phyloP scores from a whole-genome alignment of 1,140 invertebrate genomes.

The Nebria ingens region DNA sequence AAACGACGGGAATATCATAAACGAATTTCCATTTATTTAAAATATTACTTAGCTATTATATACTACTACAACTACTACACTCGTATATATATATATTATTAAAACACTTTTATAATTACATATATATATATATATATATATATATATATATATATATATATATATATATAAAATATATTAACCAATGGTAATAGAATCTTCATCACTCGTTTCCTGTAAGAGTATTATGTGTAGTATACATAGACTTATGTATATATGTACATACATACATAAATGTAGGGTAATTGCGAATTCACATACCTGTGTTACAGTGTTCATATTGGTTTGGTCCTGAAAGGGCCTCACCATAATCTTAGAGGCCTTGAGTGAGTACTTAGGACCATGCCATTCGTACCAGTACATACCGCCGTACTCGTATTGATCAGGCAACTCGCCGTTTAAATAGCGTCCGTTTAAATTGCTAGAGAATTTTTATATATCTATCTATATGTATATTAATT shows the following conservation, averaged over 20 bases:
- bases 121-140: neutral
- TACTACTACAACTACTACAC: no score
- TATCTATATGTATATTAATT: conserved; percentile 1
- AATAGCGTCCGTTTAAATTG: conserved; percentile 49
- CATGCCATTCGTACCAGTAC: conserved; percentile 50
- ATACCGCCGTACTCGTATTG: conserved; percentile 43
- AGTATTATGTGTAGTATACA: no score
- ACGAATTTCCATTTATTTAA: no score
- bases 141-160: neutral
- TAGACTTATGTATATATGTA: neutral
- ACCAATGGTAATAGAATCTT: no score
- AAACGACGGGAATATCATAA: no score
- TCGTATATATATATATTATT: no score
- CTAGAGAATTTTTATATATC: conserved; percentile 23
- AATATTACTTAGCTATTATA: no score
- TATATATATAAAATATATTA: no score
- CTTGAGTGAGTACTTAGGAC: conserved; percentile 40
- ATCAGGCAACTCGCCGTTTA: conserved; percentile 40
- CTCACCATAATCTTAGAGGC: conserved; percentile 47
- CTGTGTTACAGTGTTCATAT: neutral
- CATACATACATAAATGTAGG: neutral
- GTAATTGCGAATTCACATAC: neutral
- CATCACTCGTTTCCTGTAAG: no score
- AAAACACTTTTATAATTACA: neutral
- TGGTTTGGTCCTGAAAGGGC: neutral